A percentile compares a stretch with the other conserved stretches of the same genome.
These are phyloP conservation scores for Monochamus saltuarius DNA, from an alignment of 1,140 invertebrate genomes.

Conservation along the genomic window DNA sequence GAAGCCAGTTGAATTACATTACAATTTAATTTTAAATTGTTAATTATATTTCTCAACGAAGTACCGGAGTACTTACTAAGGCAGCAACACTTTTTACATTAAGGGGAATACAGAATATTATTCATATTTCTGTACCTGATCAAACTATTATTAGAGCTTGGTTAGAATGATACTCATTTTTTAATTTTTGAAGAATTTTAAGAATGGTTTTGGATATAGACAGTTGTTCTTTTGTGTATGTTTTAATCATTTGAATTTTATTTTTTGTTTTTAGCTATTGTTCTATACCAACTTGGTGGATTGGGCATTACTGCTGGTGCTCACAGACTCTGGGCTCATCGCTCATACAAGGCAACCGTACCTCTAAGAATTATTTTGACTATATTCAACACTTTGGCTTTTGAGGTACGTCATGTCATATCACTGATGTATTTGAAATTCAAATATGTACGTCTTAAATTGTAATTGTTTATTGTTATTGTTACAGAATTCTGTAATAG, in stretches of 20 bases:
- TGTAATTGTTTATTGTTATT: not conserved
- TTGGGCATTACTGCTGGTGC: conserved; percentile 91
- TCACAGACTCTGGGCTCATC: conserved; percentile 92
- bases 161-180: no score
- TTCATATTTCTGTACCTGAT: no score
- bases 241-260: not conserved
- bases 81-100: no score
- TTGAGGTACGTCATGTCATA: conserved; percentile 65
- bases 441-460: not conserved
- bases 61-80: no score
- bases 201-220: not conserved
- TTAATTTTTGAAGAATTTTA: not conserved
- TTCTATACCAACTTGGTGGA: conserved; percentile 70
- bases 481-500: conserved; percentile 84
- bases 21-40: no score
- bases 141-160: no score
- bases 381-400: conserved; percentile 80
- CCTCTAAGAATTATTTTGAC: conserved; percentile 78
- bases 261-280: conserved; percentile 59
- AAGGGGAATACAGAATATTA: no score
- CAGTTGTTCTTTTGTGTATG: not conserved
- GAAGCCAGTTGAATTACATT: no score
- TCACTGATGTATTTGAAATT: not conserved
- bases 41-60: no score
- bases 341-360: conserved; percentile 90